Percentiles rank a stretch among this genome's conserved stretches.
Conservation (phyloP, 2,797 vertebrate species). For the Liparis tanakae region DNA sequence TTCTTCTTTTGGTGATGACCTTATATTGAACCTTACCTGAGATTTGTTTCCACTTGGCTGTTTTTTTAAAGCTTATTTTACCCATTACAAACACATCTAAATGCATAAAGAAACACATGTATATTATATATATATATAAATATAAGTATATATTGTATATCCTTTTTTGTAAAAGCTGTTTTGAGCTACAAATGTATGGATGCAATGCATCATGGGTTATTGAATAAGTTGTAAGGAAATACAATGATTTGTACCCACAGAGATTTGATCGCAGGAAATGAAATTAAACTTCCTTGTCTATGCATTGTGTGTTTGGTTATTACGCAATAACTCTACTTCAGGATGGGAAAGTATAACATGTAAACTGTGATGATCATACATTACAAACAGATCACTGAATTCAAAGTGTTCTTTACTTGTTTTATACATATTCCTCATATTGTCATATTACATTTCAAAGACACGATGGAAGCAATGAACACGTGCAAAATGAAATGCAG, state of each 20-base stretch:
- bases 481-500: not conserved
- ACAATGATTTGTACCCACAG: slow-evolving; percentile 83
- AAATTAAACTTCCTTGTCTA: slow-evolving; percentile 89
- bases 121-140: slow-evolving; percentile 83
- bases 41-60: slow-evolving; percentile 71
- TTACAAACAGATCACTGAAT: not conserved
- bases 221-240: slow-evolving; percentile 79
- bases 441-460: not conserved
- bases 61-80: slow-evolving; percentile 68
- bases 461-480: not conserved
- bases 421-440: not conserved
- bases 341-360: not conserved
- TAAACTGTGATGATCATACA: not conserved
- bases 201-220: slow-evolving; percentile 89
- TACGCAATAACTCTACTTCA: slow-evolving; percentile 19
- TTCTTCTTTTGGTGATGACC: slow-evolving; percentile 70
- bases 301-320: slow-evolving; percentile 82
- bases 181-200: slow-evolving; percentile 86
- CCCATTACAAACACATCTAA: slow-evolving; percentile 76
- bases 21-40: slow-evolving; percentile 70
- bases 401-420: not conserved
- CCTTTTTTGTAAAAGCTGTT: slow-evolving; percentile 87
- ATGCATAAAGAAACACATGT: slow-evolving; percentile 82
- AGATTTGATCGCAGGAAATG: slow-evolving; percentile 82
- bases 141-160: slow-evolving; percentile 85